Conservation (phyloP, 2,888 invertebrate genomes). For the Unio delphinus region DNA sequence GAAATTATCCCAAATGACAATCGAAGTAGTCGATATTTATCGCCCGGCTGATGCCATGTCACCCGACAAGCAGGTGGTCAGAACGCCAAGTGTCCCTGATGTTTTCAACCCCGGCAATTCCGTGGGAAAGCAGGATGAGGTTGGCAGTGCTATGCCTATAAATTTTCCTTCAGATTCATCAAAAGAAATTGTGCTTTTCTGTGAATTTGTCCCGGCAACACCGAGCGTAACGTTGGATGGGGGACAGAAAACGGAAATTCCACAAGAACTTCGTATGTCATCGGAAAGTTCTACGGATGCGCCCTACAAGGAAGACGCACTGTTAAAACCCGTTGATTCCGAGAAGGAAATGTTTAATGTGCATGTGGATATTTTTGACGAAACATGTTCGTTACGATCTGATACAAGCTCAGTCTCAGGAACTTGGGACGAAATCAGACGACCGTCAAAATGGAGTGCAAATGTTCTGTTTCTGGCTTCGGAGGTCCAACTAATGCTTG, state of each 20-base stretch:
- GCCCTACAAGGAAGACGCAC: background rate
- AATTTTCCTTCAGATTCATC: no score
- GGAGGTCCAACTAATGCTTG: slow-evolving; percentile 48
- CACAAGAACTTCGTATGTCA: background rate
- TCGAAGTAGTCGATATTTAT: no score
- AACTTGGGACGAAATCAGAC: slow-evolving; percentile 7
- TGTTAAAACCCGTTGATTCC: background rate
- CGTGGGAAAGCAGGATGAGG: no score
- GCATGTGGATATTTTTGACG: slow-evolving; percentile 20
- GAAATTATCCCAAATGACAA: no score
- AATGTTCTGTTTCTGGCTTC: slow-evolving; percentile 51
- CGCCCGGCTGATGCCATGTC: no score
- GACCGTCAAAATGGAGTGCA: slow-evolving; percentile 49
- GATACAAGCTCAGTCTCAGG: no score
- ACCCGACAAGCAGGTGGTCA: no score
- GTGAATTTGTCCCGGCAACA: no score
- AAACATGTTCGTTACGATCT: slow-evolving; percentile 1
- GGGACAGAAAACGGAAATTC: background rate
- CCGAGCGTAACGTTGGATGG: background rate
- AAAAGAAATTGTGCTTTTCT: no score
- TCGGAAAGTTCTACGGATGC: slow-evolving; percentile 5
- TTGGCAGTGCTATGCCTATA: no score
- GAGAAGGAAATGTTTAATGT: slow-evolving; percentile 23
- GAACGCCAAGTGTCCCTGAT: no score
- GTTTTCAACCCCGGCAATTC: no score